Conservation (phyloP, 2,113 vertebrate genomes). For the Aythya baeri region DNA sequence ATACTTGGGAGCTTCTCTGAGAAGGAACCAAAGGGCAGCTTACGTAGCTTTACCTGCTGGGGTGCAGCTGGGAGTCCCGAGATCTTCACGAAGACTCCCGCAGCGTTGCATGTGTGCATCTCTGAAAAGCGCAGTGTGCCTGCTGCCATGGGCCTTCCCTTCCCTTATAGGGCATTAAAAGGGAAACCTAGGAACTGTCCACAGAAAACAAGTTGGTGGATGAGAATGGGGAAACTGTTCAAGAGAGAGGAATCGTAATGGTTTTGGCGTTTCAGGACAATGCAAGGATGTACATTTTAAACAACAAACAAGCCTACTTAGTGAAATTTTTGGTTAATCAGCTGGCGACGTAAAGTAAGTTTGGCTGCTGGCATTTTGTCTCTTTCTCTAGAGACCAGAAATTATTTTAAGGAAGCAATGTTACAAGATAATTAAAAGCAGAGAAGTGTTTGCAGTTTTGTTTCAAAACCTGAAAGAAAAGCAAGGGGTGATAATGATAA, state of each 20-base stretch:
- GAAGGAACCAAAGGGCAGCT: background rate
- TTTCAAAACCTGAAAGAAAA: conserved; percentile 40
- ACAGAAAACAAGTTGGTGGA: background rate
- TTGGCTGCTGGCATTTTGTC: background rate
- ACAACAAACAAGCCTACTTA: background rate
- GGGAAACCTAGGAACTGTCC: background rate
- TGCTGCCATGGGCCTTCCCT: background rate
- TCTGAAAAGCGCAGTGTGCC: background rate
- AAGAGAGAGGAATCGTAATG: background rate
- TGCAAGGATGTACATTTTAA: background rate
- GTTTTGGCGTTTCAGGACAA: background rate
- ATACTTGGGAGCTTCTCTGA: background rate
- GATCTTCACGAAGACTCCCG: background rate
- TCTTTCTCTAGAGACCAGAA: background rate
- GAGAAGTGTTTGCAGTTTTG: conserved; percentile 20
- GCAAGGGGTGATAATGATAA: conserved; percentile 12
- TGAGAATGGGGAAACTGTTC: background rate
- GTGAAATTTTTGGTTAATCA: background rate
- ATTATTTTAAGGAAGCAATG: background rate
- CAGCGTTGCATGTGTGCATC: too few species aligned
- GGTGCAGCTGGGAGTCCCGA: background rate
- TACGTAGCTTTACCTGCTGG: background rate
- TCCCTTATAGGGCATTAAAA: rapidly evolving
- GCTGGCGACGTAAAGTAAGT: background rate
- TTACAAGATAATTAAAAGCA: conserved; percentile 48